A percentile compares a stretch with the other conserved stretches of the same genome.
Evolutionary conservation across 2,888 invertebrate species (phyloP).

Genomic region (Ferrisia virgata): DNA sequence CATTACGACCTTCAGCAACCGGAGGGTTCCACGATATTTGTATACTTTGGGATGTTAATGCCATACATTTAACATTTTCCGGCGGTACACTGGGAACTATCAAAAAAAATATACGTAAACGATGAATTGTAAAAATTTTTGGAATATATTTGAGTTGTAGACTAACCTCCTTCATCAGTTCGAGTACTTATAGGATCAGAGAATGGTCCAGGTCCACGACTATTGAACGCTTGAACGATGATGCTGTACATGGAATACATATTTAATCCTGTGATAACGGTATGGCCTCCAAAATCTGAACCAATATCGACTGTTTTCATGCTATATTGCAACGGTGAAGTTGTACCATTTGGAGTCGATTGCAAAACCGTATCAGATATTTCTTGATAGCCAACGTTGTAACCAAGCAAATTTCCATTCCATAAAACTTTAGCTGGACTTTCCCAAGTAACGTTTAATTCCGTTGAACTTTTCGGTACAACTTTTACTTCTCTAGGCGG

Average conservation of each 20-base stretch:
- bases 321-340: slow-evolving; percentile 62
- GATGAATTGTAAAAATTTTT: neutral
- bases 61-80: slow-evolving; percentile 75
- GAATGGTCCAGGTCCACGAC: slow-evolving; percentile 79
- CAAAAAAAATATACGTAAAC: slow-evolving; percentile 42
- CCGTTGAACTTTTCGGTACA: slow-evolving; percentile 80
- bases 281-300: slow-evolving; percentile 67
- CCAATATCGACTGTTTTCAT: slow-evolving; percentile 74
- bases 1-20: slow-evolving; percentile 75
- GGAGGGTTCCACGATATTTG: slow-evolving; percentile 85
- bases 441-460: slow-evolving; percentile 80
- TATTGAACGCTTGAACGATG: slow-evolving; percentile 83
- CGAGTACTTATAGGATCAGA: slow-evolving; percentile 75
- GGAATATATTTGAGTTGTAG: neutral
- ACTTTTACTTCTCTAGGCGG: slow-evolving; percentile 77
- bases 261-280: slow-evolving; percentile 66
- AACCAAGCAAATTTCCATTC: slow-evolving; percentile 84
- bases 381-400: slow-evolving; percentile 81
- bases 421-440: slow-evolving; percentile 80
- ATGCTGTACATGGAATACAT: slow-evolving; percentile 79
- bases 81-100: slow-evolving; percentile 83
- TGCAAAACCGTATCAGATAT: slow-evolving; percentile 53
- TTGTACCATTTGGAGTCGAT: slow-evolving; percentile 48
- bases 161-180: slow-evolving; percentile 79
- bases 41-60: slow-evolving; percentile 77